These are phyloP conservation scores for Morpho deidamia DNA, from an alignment of 2,888 invertebrate genomes.

Conservation along the genomic window DNA sequence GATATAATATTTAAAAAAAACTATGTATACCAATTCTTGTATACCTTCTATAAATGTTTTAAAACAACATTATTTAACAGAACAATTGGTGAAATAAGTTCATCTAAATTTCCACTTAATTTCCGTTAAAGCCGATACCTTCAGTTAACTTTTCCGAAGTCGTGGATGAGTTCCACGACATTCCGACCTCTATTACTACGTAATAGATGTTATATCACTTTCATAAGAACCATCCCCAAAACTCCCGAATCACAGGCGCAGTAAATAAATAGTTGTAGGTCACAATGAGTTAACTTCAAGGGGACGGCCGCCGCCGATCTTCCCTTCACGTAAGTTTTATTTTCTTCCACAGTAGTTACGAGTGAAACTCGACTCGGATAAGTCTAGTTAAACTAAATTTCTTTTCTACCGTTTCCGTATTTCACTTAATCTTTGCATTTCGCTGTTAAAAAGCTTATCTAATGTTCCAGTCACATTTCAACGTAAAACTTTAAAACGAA, in stretches of 20 bases:
- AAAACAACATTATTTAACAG: too few species aligned
- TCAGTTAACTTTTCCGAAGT: too few species aligned
- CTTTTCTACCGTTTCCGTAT: not conserved
- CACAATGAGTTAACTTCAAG: conserved; percentile 45
- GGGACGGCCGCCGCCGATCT: conserved; percentile 36
- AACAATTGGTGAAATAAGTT: too few species aligned
- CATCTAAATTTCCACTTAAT: too few species aligned
- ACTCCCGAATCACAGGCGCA: conserved; percentile 31
- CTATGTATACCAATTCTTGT: too few species aligned
- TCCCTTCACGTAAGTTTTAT: conserved; percentile 54
- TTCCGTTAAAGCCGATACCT: too few species aligned
- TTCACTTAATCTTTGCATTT: not conserved
- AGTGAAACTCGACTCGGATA: conserved; percentile 18
- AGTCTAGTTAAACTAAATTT: conserved; percentile 13
- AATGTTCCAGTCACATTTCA: not conserved
- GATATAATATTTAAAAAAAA: too few species aligned
- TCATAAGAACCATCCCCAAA: too few species aligned
- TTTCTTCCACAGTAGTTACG: conserved; percentile 40
- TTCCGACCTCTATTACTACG: too few species aligned
- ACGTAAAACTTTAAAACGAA: not conserved
- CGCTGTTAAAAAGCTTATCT: conserved; percentile 9
- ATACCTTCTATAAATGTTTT: too few species aligned
- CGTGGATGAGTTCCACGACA: too few species aligned
- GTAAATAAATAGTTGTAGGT: conserved; percentile 67
- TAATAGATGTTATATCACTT: too few species aligned